These are phyloP conservation scores for Bambusicola thoracicus DNA, from an alignment of 2,113 vertebrate genomes.

Conservation along the genomic window DNA sequence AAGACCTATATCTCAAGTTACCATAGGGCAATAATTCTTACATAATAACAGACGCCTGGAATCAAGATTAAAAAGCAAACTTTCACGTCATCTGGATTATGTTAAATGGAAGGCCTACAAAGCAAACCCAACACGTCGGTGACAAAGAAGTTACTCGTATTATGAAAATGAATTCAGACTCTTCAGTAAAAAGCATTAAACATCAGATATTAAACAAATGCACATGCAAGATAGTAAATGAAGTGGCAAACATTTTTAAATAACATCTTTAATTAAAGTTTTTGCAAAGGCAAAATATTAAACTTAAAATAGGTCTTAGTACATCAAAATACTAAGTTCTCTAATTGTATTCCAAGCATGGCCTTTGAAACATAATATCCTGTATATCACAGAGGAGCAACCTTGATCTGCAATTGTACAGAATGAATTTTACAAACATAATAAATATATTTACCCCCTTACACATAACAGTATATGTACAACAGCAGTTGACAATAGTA, in stretches of 20 bases:
- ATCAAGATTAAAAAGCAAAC: neutral
- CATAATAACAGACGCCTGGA: neutral
- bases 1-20: neutral
- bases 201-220: slow-evolving; percentile 3
- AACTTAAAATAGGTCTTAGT: slow-evolving; percentile 89
- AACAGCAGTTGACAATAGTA: slow-evolving; percentile 89
- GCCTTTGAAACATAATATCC: slow-evolving; percentile 84
- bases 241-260: slow-evolving; percentile 82
- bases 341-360: slow-evolving; percentile 88
- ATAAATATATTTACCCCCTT: slow-evolving; percentile 89
- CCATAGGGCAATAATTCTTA: neutral
- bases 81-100: neutral
- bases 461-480: slow-evolving; percentile 87
- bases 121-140: neutral
- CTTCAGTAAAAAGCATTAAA: neutral
- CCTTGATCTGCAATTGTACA: slow-evolving; percentile 88
- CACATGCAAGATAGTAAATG: slow-evolving; percentile 51
- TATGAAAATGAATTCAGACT: neutral
- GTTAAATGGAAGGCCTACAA: neutral
- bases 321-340: slow-evolving; percentile 89
- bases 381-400: slow-evolving; percentile 87
- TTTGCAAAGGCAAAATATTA: slow-evolving; percentile 93
- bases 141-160: neutral
- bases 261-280: slow-evolving; percentile 91
- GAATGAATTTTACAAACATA: slow-evolving; percentile 90